These are phyloP conservation scores for Promerops cafer DNA, from an alignment of 2,113 vertebrate species.

Conservation along the genomic window DNA sequence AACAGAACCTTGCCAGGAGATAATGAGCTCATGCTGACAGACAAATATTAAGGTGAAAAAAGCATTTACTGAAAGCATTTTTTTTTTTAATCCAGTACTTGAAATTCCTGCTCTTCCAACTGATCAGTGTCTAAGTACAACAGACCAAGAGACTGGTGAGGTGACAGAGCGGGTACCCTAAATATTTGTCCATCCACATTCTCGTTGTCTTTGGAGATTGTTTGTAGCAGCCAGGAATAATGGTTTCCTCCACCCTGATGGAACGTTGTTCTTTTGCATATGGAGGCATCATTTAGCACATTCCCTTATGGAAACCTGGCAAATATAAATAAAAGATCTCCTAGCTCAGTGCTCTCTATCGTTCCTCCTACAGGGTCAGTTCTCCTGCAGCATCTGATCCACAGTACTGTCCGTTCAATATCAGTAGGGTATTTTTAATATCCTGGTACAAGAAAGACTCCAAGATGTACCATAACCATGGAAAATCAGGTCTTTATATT, in stretches of 20 bases:
- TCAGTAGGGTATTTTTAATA: background rate
- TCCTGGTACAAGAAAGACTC: background rate
- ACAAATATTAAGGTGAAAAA: constrained; percentile 32
- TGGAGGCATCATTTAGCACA: background rate
- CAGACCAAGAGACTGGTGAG: background rate
- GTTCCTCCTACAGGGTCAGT: background rate
- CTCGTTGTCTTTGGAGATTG: background rate
- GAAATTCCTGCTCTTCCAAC: background rate
- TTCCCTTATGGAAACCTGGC: background rate
- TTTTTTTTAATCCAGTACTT: background rate
- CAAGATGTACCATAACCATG: background rate
- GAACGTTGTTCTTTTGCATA: background rate
- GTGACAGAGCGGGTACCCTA: background rate
- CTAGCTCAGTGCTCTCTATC: background rate
- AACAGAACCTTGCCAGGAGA: constrained; percentile 40
- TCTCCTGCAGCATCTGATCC: background rate
- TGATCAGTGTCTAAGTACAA: background rate
- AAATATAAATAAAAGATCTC: background rate
- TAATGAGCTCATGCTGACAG: constrained; percentile 40
- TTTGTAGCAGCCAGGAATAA: background rate
- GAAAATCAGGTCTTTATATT: background rate
- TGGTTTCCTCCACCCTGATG: background rate
- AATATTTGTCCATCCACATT: fast-evolving
- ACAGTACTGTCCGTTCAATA: background rate
- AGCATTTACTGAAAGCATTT: background rate